Conservation (phyloP, 2,113 vertebrate species). For the Calcarius ornatus region DNA sequence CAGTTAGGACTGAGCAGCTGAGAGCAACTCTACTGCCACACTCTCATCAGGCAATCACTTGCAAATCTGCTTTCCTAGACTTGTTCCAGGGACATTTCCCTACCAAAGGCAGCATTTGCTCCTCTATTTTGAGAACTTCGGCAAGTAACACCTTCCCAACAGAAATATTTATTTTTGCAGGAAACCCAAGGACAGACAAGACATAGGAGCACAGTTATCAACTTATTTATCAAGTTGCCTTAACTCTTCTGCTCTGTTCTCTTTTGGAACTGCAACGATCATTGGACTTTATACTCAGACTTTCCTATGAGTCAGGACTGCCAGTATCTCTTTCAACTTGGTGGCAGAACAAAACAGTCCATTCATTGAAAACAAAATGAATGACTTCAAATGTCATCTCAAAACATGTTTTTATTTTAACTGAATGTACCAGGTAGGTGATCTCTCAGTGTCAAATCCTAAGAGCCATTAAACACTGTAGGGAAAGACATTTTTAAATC, state of each 20-base stretch:
- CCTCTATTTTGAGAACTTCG: not conserved
- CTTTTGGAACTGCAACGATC: not conserved
- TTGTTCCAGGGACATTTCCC: not conserved
- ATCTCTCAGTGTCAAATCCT: not conserved
- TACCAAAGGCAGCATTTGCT: not conserved
- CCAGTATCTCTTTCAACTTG: not conserved
- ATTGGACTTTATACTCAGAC: not conserved
- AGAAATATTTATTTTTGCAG: not conserved
- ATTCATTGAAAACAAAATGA: not conserved
- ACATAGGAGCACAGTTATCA: not conserved
- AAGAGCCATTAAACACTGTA: conserved; percentile 22
- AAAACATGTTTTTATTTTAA: not conserved
- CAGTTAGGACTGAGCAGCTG: not conserved
- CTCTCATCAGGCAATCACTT: not conserved
- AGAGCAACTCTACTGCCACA: not conserved
- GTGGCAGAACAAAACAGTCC: not conserved
- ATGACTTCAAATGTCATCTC: not conserved
- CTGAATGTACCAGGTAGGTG: not conserved
- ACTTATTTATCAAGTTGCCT: not conserved
- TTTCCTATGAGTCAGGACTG: not conserved
- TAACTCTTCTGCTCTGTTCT: not conserved
- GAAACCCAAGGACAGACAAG: not conserved
- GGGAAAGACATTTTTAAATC: conserved; percentile 31
- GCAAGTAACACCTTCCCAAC: not conserved
- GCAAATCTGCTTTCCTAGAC: not conserved